phyloP scores from a whole-genome alignment of 2,113 vertebrate species.

The Corvus moneduloides region DNA sequence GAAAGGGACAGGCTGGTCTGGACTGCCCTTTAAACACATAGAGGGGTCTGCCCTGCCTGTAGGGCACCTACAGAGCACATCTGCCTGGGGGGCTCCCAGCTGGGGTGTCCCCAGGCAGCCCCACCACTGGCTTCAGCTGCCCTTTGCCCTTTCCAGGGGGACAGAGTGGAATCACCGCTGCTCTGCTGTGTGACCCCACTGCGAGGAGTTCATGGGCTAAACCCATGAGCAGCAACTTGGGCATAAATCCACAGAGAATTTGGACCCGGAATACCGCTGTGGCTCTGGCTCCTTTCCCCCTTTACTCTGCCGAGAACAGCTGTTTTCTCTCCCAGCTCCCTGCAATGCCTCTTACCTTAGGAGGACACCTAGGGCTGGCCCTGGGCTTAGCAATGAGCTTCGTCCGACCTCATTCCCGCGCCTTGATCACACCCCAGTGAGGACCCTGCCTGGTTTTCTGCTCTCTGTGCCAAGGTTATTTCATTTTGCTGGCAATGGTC shows the following conservation, averaged over 20 bases:
- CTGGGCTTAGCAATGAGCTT: not conserved
- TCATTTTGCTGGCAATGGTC: not conserved
- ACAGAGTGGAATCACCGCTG: not conserved
- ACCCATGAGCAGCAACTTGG: too few relatives aligned
- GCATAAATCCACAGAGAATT: not conserved
- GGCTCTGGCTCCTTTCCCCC: not conserved
- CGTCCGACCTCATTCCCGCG: rapidly evolving
- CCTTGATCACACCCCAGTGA: not conserved
- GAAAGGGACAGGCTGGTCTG: not conserved
- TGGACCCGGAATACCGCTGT: not conserved
- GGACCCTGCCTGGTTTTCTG: not conserved
- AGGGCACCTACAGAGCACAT: too few relatives aligned
- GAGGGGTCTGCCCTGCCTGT: not conserved
- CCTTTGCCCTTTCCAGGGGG: not conserved
- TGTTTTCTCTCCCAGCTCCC: not conserved
- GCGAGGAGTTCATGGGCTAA: not conserved
- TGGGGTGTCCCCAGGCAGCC: not conserved
- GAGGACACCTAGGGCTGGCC: conserved; percentile 11
- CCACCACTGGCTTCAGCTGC: not conserved
- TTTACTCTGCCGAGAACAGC: rapidly evolving
- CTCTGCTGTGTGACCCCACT: rapidly evolving
- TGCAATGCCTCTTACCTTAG: not conserved
- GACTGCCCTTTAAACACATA: not conserved
- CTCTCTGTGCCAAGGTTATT: not conserved
- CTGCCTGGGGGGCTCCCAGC: not conserved